A percentile compares a stretch with the other conserved stretches of the same genome.
These are phyloP conservation scores for Andrena cerasifolii DNA, from an alignment of 1,140 invertebrate species.

Conservation along the genomic window DNA sequence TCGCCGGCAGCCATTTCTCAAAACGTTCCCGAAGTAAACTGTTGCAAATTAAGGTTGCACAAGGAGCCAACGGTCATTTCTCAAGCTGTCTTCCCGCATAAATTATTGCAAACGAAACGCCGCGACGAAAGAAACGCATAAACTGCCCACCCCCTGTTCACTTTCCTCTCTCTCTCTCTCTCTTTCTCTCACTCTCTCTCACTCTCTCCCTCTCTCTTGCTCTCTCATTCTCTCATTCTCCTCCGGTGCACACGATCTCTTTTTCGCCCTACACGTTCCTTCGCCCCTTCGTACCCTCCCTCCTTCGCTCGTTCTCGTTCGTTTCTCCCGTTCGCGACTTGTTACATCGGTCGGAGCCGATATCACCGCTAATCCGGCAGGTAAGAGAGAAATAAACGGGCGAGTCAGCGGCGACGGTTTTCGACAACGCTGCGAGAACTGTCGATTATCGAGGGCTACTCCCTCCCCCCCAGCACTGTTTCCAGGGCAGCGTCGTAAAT, in stretches of 20 bases:
- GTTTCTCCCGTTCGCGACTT: too few species aligned
- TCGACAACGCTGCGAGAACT: conserved; percentile 38
- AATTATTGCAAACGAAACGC: conserved; percentile 80
- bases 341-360: conserved; percentile 53
- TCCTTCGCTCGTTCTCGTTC: neutral
- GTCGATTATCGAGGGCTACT: conserved; percentile 43
- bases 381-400: conserved; percentile 47
- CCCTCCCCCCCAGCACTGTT: too few species aligned
- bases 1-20: conserved; percentile 73
- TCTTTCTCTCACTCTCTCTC: neutral
- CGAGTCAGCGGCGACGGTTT: conserved; percentile 25
- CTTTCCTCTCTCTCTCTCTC: too few species aligned
- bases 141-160: conserved; percentile 60
- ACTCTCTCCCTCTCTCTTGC: too few species aligned
- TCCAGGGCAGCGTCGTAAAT: conserved; percentile 48
- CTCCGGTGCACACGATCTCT: conserved; percentile 6
- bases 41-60: conserved; percentile 80
- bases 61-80: conserved; percentile 79
- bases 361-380: conserved; percentile 63
- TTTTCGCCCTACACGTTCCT: conserved; percentile 1
- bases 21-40: conserved; percentile 76
- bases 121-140: conserved; percentile 78
- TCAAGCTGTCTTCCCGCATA: conserved; percentile 79
- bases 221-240: neutral
- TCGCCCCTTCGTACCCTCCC: neutral